Base-by-base conservation (phyloP, 1,140 invertebrate genomes). In the Papilio dardanus region DNA sequence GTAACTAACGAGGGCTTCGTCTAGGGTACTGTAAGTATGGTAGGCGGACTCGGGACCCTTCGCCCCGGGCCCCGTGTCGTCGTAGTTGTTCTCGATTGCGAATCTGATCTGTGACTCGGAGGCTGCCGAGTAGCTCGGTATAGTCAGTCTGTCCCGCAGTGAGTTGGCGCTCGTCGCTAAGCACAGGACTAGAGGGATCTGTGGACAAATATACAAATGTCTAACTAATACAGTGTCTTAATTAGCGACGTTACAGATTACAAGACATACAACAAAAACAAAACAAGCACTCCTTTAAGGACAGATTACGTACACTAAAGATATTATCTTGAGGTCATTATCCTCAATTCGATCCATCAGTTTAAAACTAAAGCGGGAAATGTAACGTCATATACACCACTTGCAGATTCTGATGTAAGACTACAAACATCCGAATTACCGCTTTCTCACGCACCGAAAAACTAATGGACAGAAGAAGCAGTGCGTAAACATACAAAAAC, bases 51-150 rank as follows among this genome's bases (percentile, higher is more conserved):
- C 88, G 0, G 79, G 86, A 7, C 74, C 31, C 67, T 89, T 89
- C 1, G 91, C 87, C 37, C 92, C 93, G 1, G 93, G 92, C 14
- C 93, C 93, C 0, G 93, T 94, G 74, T 93, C 80, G 74, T 93
- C 93, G 74, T 94, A 94, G 65, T 91, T 90, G 83, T 93, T 93
- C 33, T 93, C 91, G n/a, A 89, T 79, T 6, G 93, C 93, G 71
- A 89, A 92, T 24, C 82, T 84, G 16, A 93, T 89, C 75, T 94
- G 93, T 3, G 85, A 79, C 31, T 85, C 77, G 5, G 89, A 86
- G 1, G 93, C 93, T 16, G 85, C 88, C 7, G 85, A 83, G 21
- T 79, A 65, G 16, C 10, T 71, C 21, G 37, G 40, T 42, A 37
- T 31, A 35, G 21, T 46, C 21, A 65, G 50, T n/a, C 71, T 30